Evolutionary conservation across 2,113 vertebrate species (phyloP).

Genomic region (Myotis lucifugus): DNA sequence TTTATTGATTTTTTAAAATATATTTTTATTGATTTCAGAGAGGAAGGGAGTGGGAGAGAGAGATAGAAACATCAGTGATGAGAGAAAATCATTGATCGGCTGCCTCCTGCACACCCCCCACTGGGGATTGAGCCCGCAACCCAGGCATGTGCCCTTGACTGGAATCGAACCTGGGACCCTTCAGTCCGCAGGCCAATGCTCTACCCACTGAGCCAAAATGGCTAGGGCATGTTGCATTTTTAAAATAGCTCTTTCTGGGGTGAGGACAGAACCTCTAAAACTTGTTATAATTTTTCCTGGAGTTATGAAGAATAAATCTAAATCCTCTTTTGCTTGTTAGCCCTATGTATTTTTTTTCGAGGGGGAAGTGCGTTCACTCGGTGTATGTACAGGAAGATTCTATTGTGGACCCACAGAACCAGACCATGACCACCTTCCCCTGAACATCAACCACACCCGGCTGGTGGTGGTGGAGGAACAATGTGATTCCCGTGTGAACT

Average conservation of each 20-base stretch:
- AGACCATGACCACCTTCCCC: slow-evolving; percentile 95
- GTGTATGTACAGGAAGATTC: slow-evolving; percentile 98
- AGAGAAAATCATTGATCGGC: too few species aligned
- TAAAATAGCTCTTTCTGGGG: neutral
- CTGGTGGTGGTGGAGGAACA: slow-evolving; percentile 97
- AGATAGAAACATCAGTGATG: too few species aligned
- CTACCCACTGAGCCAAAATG: too few species aligned
- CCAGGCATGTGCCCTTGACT: too few species aligned
- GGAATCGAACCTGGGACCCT: too few species aligned
- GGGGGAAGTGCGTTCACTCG: slow-evolving; percentile 79
- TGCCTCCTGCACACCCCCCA: too few species aligned
- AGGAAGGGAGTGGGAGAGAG: too few species aligned
- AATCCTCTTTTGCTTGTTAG: neutral
- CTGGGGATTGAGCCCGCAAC: too few species aligned
- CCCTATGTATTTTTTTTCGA: neutral
- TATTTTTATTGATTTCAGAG: too few species aligned
- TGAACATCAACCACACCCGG: slow-evolving; percentile 96
- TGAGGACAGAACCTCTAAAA: neutral
- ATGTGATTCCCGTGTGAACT: slow-evolving; percentile 90
- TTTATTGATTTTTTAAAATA: too few species aligned
- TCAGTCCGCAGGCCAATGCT: too few species aligned
- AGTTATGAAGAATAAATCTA: neutral
- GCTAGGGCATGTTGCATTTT: neutral
- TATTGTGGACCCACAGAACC: slow-evolving; percentile 93
- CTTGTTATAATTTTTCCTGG: neutral